Evolutionary conservation across 1,140 invertebrate species (phyloP), one percentile per base, ranked within the genome.

Genomic region (Asobara japonica): DNA sequence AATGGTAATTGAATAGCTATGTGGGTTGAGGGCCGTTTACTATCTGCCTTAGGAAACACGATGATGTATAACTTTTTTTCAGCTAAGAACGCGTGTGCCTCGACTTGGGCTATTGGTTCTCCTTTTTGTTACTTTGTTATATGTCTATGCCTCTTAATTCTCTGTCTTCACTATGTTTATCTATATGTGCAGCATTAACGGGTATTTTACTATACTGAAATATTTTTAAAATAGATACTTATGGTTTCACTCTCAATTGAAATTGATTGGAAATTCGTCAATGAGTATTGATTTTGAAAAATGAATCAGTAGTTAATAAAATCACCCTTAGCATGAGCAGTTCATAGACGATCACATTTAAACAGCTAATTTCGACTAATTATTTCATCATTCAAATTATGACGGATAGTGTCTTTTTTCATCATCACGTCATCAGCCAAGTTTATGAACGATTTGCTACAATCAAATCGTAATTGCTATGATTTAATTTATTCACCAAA

Each of bases 1-100:
- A 56, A 56, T 6, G 18, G 25, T 56, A 27, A 56, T 56, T 25
- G 25, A 22, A 3, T 56, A 18, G 11, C 25, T 27, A 10, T 25
- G 22, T 56, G 51, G 51, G 22, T 56, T 56, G 51, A 56, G 20
- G 18, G 22, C 18, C 18, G 22, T 56, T 56, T 51, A 51, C 22
- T 56, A 10, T 25, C 22, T 56, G 51, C 51, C 51, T 56, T 18
- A 56, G 51, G 18, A 56, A 56, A 5, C 5, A 36, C 22, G 20
- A 56, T 18, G 18, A 27, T 56, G 18, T 56, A 56, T 56, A 27
- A 56, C 22, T 56, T 56, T 27, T 45, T 56, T 56, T 56, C 51
- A 56, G 51, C 51, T 56, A 56, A 56, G 51, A 25, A 56, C 22
- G 20, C 51, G 51, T 56, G 51, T 25, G 51, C 51, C 51, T 56